These are phyloP conservation scores for Bombylius major DNA, from an alignment of 2,888 invertebrate species.

Conservation along the genomic window DNA sequence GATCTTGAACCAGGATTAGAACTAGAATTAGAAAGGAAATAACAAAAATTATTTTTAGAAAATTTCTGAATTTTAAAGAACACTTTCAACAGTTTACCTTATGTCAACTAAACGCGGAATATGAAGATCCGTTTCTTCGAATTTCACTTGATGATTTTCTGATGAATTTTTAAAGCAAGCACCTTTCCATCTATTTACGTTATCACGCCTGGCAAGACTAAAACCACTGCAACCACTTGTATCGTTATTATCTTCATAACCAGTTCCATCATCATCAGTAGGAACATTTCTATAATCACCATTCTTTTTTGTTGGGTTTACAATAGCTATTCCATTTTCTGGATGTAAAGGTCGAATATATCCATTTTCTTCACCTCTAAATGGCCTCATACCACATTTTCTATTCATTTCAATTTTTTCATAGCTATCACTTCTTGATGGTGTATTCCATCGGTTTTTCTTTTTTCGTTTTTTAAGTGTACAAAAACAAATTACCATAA, in stretches of 20 bases:
- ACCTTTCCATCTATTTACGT: slow-evolving; percentile 30
- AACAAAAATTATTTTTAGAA: background rate
- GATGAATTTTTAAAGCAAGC: slow-evolving; percentile 4
- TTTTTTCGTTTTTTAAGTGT: slow-evolving; percentile 45
- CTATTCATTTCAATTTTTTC: slow-evolving; percentile 68
- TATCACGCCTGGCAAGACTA: slow-evolving; percentile 18
- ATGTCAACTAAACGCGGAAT: slow-evolving; percentile 50
- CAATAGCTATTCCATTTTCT: slow-evolving; percentile 30
- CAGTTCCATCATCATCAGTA: slow-evolving; percentile 49
- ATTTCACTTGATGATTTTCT: background rate
- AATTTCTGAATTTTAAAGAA: background rate
- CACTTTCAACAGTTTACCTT: slow-evolving; percentile 38
- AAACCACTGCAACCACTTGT: slow-evolving; percentile 29
- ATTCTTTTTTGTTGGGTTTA: slow-evolving; percentile 41
- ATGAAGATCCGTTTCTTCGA: slow-evolving; percentile 46
- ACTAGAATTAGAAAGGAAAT: slow-evolving; percentile 31
- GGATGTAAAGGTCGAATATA: slow-evolving; percentile 10
- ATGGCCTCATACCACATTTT: slow-evolving; percentile 30
- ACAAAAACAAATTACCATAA: slow-evolving; percentile 51
- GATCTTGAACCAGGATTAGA: slow-evolving; percentile 42
- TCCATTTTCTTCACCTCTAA: slow-evolving; percentile 17
- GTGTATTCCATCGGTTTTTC: slow-evolving; percentile 40
- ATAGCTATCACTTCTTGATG: slow-evolving; percentile 49
- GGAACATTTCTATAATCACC: slow-evolving; percentile 63
- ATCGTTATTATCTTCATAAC: slow-evolving; percentile 42